phyloP scores from a whole-genome alignment of 2,113 vertebrate genomes.

The Agelaius phoeniceus region DNA sequence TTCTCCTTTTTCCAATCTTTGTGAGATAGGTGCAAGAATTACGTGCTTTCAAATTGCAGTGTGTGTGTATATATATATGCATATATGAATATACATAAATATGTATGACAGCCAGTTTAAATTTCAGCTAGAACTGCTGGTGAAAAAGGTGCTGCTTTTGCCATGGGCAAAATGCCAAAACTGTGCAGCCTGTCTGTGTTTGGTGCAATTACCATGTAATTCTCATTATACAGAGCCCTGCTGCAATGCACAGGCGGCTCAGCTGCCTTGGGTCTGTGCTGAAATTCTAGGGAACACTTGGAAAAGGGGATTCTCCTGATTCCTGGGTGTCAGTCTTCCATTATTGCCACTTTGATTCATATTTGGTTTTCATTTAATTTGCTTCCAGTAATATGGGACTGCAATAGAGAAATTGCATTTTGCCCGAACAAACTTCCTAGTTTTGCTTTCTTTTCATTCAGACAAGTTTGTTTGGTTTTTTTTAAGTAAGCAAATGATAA shows the following conservation, averaged over 20 bases:
- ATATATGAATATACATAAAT: background rate
- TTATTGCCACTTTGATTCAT: background rate
- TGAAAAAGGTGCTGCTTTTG: background rate
- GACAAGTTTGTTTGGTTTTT: background rate
- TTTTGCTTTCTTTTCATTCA: background rate
- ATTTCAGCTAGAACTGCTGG: background rate
- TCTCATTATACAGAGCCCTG: background rate
- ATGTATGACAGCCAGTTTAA: background rate
- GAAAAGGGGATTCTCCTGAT: background rate
- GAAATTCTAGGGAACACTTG: background rate
- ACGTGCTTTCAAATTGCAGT: background rate
- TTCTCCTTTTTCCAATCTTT: background rate
- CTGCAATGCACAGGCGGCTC: background rate
- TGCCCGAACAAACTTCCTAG: background rate
- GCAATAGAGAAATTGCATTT: background rate
- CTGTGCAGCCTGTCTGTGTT: background rate
- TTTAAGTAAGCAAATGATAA: background rate
- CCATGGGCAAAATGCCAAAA: background rate
- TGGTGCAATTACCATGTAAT: background rate
- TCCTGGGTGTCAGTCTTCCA: background rate
- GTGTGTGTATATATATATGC: fast-evolving
- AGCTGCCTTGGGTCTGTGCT: background rate
- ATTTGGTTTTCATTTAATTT: background rate
- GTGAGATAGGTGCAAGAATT: background rate
- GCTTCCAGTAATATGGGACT: background rate